Evolutionary conservation across 2,797 vertebrate species (phyloP), one percentile per base, ranked within the genome.

Genomic region (Sebastes iracundus): DNA sequence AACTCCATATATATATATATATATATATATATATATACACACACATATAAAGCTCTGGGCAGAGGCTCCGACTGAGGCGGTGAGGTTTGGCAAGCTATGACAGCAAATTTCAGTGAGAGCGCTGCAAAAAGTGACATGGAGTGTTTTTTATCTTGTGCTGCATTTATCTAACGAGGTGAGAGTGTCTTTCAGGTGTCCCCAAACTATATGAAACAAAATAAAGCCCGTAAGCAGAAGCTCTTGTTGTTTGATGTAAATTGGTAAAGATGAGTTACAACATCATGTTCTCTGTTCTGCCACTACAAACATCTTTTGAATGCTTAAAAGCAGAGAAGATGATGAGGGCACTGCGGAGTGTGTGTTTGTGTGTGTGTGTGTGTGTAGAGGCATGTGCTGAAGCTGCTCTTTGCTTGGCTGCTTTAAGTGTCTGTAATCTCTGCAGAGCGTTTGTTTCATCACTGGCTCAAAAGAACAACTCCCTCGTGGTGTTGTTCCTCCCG

Each of bases 11-110:
- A 33, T 33, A 71, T 8, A 16, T 42, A 42, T 42, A 75, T 1
- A 63, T 14, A 23, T 6, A 53, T 5, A 42, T 32, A 32, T 42
- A 75, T 1, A 63, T 14, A 23, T 4, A 38, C 16, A 74, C 14
- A 70, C n/a, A 52, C 11, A 72, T n/a, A 75, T 18, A 77, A n/a
- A 74, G 52, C 42, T 73, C 32, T 13, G 75, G 72, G 80, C 81
- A 46, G 67, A 58, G 30, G 22, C 72, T 74, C 61, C 46, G 25
- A 18, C 33, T 49, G 55, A 46, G 67, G 30, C 6, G 56, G 52
- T 62, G 28, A 7, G 64, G n/a, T 32, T 78, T 77, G 68, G 74
- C 77, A 5, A 38, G 46, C 38, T 35, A 2, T 12, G 61, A 9
- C 46, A 56, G 52, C 59, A 33, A 46, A 70, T 69, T 74, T n/a